Evolutionary conservation across 2,888 invertebrate species (phyloP).

Genomic region (Eupithecia centaureata): DNA sequence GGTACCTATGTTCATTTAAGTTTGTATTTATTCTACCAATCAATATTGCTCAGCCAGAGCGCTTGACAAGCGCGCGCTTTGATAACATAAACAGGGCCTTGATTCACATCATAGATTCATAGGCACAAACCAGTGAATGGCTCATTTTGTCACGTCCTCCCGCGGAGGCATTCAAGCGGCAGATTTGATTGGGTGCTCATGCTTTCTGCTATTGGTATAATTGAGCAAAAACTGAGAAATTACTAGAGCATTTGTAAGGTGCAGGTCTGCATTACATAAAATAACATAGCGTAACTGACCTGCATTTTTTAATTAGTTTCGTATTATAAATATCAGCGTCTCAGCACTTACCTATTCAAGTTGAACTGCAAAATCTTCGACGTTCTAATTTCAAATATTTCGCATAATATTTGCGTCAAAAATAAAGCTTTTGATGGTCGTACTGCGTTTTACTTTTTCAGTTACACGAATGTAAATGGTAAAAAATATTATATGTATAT

Average conservation of each 20-base stretch:
- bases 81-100: not conserved
- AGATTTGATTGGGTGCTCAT: constrained; percentile 40
- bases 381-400: not conserved
- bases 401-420: not conserved
- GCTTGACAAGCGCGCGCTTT: not conserved
- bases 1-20: too few relatives aligned
- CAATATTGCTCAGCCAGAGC: too few relatives aligned
- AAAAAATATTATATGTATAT: too few relatives aligned
- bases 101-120: not conserved
- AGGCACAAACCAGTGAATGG: constrained; percentile 22
- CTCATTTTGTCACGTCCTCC: constrained; percentile 40
- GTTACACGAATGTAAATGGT: not conserved
- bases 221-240: constrained; percentile 34
- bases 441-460: not conserved
- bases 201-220: constrained; percentile 29
- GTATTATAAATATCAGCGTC: not conserved
- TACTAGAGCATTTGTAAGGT: constrained; percentile 19
- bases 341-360: not conserved
- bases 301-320: constrained; percentile 2
- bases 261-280: constrained; percentile 19
- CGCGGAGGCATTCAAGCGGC: constrained; percentile 37
- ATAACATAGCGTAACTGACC: constrained; percentile 13
- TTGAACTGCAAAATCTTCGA: not conserved
- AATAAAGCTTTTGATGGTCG: not conserved
- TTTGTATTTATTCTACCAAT: too few relatives aligned